phyloP scores from a whole-genome alignment of 2,797 vertebrate genomes.

The Phaenicophaeus curvirostris region DNA sequence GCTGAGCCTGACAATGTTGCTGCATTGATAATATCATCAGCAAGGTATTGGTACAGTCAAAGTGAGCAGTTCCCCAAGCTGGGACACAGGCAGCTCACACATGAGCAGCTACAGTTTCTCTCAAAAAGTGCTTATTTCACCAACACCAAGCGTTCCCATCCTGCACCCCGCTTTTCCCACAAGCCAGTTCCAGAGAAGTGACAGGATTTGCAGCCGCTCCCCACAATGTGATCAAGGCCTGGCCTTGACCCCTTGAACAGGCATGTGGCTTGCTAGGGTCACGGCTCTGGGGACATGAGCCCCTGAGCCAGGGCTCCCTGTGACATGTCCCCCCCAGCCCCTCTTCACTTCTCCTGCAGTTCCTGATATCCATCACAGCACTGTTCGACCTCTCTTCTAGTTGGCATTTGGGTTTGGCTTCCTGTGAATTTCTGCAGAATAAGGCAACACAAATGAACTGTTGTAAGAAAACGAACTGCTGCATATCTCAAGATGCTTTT shows the following conservation, averaged over 20 bases:
- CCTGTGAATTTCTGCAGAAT: neutral
- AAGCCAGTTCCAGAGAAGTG: too few relatives aligned
- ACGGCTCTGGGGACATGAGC: too few relatives aligned
- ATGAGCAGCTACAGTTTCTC: neutral
- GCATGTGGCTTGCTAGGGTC: too few relatives aligned
- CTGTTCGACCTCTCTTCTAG: conserved; percentile 92
- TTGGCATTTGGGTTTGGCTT: neutral
- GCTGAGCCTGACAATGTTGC: neutral
- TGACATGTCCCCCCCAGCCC: too few relatives aligned
- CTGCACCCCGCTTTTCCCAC: too few relatives aligned
- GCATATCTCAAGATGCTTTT: neutral
- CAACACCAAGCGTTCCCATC: rapidly evolving
- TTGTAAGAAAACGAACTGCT: neutral
- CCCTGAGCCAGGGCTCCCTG: too few relatives aligned
- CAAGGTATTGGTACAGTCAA: neutral
- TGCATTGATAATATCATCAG: rapidly evolving
- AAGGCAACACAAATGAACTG: neutral
- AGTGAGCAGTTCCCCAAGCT: neutral
- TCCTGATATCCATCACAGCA: conserved; percentile 86
- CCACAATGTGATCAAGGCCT: too few relatives aligned
- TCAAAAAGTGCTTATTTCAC: conserved; percentile 1
- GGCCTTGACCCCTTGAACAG: too few relatives aligned
- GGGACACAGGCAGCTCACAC: rapidly evolving
- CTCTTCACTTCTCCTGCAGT: too few relatives aligned
- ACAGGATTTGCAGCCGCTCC: too few relatives aligned